Base-by-base conservation (phyloP, 2,797 vertebrate genomes). In the Telmatherina bonti region DNA sequence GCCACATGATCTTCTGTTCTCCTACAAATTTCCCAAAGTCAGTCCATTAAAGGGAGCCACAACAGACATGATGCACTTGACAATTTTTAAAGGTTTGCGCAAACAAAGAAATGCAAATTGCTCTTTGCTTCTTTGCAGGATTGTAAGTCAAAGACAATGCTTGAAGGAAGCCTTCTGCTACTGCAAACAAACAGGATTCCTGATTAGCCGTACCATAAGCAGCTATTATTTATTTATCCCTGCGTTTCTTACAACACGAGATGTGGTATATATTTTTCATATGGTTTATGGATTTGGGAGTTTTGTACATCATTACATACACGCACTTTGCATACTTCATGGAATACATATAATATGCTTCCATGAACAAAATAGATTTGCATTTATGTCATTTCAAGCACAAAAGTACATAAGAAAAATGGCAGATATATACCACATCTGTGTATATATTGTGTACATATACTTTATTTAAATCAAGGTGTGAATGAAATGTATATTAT, bases 261-360 rank as follows among this genome's bases (percentile, higher is more conserved):
- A 47, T 41, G 30, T 30, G 36, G 30, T 38, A 24, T 41, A 72
- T 52, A 31, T 72, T 68, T 67, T 63, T 72, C 64, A 69, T 29
- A 52, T 58, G 72, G 33, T 78, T 63, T 79, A 77, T 77, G 63
- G 72, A 70, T 84, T 81, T 79, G 54, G 70, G 47, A 29, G 62
- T 62, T 62, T 66, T 10, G 22, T 72, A 70, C 43, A 55, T 76
- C 67, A 79, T 69, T 55, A 43, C 20, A 54, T 51, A 27, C 62
- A 74, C 73, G 31, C 15, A 41, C 82, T 67, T n/a, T 75, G 63
- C 9, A 6, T 77, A 74, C 76, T 78, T 62, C 31, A 16, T 53
- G 69, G 63, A 78, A 63, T 56, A 33, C 41, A 58, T 51, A 57
- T 24, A 26, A n/a, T 71, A 52, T 69, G 65, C 26, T 72, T 53